A percentile compares a stretch with the other conserved stretches of the same genome.
These are phyloP conservation scores for Macrotis lagotis DNA, from an alignment of 2,113 vertebrate genomes.

Conservation along the genomic window DNA sequence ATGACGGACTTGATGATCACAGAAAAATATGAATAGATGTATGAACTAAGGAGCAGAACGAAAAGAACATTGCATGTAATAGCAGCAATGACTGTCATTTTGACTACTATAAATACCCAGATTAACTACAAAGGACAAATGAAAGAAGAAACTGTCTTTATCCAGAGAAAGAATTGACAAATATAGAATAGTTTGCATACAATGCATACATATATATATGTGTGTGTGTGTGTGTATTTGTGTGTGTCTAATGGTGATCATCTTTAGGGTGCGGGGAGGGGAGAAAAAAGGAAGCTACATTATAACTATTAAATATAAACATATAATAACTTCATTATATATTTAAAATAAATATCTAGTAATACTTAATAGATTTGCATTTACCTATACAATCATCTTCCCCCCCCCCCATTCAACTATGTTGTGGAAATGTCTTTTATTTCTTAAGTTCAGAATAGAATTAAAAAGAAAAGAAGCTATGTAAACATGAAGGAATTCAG, in stretches of 20 bases:
- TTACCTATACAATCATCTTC: not conserved
- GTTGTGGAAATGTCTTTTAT: not conserved
- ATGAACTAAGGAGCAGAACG: not conserved
- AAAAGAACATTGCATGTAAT: not conserved
- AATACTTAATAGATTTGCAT: not conserved
- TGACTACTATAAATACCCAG: not conserved
- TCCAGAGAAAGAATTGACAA: not conserved
- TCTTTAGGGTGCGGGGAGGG: not conserved
- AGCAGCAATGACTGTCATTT: not conserved
- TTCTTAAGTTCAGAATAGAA: not conserved
- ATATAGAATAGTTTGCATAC: not conserved
- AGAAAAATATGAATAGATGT: not conserved
- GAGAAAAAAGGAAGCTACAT: not conserved
- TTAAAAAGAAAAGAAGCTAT: too few species aligned
- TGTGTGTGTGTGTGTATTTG: not conserved
- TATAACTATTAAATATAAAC: too few species aligned
- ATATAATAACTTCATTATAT: too few species aligned
- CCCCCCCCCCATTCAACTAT: not conserved
- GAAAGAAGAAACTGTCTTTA: not conserved
- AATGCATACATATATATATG: too few species aligned
- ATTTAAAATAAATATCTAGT: not conserved
- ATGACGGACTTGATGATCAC: not conserved
- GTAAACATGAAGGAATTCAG: not conserved
- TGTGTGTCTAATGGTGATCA: not conserved
- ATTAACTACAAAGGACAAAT: not conserved